phyloP scores from a whole-genome alignment of 2,113 vertebrate species.

The Menura novaehollandiae region DNA sequence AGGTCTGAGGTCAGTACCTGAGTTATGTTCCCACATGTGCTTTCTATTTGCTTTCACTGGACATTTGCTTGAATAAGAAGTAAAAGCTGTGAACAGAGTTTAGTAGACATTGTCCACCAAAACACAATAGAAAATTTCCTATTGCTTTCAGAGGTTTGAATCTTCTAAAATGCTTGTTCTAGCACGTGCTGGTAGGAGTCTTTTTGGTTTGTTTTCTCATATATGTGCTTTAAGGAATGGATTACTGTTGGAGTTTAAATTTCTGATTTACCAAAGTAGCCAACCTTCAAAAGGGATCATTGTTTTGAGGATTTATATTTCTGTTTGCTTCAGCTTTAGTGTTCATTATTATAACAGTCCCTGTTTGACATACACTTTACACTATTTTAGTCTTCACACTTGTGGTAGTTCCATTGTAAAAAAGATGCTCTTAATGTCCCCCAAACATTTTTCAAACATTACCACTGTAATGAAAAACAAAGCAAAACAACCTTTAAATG shows the following conservation, averaged over 20 bases:
- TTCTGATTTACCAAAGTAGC: not conserved
- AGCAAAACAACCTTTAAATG: not conserved
- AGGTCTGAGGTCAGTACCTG: slow-evolving; percentile 19
- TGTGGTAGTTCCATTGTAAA: not conserved
- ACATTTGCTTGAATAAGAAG: not conserved
- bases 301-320: not conserved
- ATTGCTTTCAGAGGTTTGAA: not conserved
- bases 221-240: not conserved
- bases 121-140: not conserved
- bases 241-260: not conserved
- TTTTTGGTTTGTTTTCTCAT: not conserved
- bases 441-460: not conserved
- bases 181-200: not conserved
- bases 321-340: not conserved
- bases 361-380: not conserved
- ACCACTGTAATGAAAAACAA: not conserved
- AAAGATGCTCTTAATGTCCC: not conserved
- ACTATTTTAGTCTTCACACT: not conserved
- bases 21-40: not conserved
- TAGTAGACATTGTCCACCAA: not conserved
- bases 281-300: not conserved
- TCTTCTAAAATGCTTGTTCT: not conserved
- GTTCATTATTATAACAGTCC: not conserved
- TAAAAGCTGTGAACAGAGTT: not conserved
- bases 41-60: not conserved